Evolutionary conservation across 2,888 invertebrate species (phyloP).

Genomic region (Cerceris rybyensis): DNA sequence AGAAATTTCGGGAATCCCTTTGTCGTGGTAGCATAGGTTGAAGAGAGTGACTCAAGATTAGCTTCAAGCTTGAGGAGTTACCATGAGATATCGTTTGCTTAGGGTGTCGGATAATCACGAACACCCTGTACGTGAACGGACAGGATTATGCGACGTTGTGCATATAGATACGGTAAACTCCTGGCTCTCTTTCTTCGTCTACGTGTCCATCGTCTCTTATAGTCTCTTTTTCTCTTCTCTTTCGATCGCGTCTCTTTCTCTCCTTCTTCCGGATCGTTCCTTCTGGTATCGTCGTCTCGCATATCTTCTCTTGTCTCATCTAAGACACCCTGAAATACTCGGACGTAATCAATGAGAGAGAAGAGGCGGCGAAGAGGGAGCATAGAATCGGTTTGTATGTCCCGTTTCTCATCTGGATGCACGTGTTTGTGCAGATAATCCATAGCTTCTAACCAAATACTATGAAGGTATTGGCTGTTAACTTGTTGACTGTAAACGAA

Average conservation of each 20-base stretch:
- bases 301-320: constrained; percentile 69
- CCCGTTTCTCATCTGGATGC: constrained; percentile 52
- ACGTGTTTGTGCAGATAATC: constrained; percentile 35
- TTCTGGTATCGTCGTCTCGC: constrained; percentile 58
- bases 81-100: constrained; percentile 69
- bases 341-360: constrained; percentile 66
- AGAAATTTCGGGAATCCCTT: constrained; percentile 68
- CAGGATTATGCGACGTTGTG: constrained; percentile 64
- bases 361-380: constrained; percentile 13
- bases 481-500: neutral
- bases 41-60: constrained; percentile 63
- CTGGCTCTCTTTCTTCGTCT: constrained; percentile 18
- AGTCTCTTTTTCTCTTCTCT: constrained; percentile 20
- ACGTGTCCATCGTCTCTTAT: constrained; percentile 20
- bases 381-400: constrained; percentile 18
- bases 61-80: constrained; percentile 61
- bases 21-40: constrained; percentile 62
- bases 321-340: constrained; percentile 64
- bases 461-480: neutral
- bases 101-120: constrained; percentile 68
- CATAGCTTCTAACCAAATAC: constrained; percentile 33
- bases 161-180: constrained; percentile 55
- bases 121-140: constrained; percentile 68
- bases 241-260: constrained; percentile 17
- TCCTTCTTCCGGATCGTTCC: constrained; percentile 23